Evolutionary conservation across 2,113 vertebrate species (phyloP).

Genomic region (Catagonus wagneri): DNA sequence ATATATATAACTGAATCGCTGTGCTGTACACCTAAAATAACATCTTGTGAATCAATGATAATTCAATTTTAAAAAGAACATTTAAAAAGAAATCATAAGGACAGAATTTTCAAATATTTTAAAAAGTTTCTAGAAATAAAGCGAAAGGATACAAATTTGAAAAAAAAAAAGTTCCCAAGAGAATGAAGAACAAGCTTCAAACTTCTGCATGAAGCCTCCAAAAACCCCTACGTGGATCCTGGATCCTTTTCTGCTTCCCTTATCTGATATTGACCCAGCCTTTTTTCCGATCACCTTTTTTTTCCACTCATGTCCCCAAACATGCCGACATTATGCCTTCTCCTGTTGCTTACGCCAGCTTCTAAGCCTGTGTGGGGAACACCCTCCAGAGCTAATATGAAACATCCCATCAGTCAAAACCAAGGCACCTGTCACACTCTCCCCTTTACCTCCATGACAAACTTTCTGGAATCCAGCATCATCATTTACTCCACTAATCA

Average conservation of each 20-base stretch:
- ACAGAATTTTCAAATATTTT: too few species aligned
- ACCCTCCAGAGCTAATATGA: neutral
- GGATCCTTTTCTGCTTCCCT: neutral
- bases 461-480: neutral
- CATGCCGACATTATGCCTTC: neutral
- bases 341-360: neutral
- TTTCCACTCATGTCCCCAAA: neutral
- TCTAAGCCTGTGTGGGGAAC: neutral
- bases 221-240: neutral
- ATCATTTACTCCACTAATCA: neutral
- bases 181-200: neutral
- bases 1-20: too few species aligned
- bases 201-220: neutral
- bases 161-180: too few species aligned
- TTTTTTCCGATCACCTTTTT: neutral
- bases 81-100: too few species aligned
- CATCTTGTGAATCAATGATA: too few species aligned
- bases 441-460: neutral
- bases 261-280: neutral
- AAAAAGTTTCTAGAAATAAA: too few species aligned
- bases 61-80: too few species aligned
- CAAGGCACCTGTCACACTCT: neutral
- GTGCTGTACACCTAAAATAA: too few species aligned
- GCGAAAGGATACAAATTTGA: too few species aligned
- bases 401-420: neutral